A percentile compares a stretch with the other conserved stretches of the same genome.
phyloP scores from a whole-genome alignment of 2,113 vertebrate species.

The Beaufortia kweichowensis region DNA sequence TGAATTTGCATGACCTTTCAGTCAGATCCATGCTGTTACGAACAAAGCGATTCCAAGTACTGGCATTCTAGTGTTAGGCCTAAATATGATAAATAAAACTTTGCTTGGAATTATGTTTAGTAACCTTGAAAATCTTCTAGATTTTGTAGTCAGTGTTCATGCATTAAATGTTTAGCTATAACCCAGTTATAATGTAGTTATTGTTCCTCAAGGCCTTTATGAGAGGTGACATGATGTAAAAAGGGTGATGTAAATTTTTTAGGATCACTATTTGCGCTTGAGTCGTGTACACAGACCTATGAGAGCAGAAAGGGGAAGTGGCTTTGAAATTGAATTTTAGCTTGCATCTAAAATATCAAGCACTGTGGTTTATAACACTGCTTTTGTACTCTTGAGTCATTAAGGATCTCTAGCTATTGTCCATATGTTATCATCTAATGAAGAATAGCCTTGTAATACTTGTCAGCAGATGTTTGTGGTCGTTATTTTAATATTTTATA shows the following conservation, averaged over 20 bases:
- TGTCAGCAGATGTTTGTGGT: no score
- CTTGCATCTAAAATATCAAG: not conserved
- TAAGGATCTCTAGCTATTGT: no score
- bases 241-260: no score
- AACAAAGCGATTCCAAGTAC: not conserved
- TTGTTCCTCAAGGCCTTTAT: no score
- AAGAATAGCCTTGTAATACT: no score
- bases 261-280: not conserved
- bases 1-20: constrained; percentile 39
- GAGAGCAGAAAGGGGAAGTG: constrained; percentile 31
- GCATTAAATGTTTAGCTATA: no score
- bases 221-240: not conserved
- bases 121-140: no score
- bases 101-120: not conserved
- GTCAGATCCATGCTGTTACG: not conserved
- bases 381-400: no score
- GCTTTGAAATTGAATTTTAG: constrained; percentile 1
- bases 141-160: no score
- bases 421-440: no score
- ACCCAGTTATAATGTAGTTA: no score
- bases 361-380: not conserved
- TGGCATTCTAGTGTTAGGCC: not conserved
- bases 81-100: not conserved
- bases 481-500: no score
- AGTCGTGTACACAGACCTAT: not conserved